Percentiles rank a stretch among this genome's conserved stretches.
These are phyloP conservation scores for Cyanoramphus novaezelandiae DNA, from an alignment of 2,113 vertebrate genomes.

Conservation along the genomic window DNA sequence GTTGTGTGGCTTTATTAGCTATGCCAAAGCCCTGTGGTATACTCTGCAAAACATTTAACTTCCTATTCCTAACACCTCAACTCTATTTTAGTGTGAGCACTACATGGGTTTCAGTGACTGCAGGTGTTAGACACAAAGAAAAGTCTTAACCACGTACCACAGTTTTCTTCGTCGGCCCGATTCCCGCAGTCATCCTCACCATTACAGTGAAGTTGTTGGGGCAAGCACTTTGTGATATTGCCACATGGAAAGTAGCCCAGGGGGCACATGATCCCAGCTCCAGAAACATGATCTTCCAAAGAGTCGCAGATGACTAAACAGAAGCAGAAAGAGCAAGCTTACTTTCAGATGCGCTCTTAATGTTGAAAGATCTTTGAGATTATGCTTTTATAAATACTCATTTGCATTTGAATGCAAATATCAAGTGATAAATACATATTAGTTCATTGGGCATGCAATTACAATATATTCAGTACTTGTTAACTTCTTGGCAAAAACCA, in stretches of 20 bases:
- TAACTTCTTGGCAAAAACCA: neutral
- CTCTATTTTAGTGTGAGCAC: neutral
- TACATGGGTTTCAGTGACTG: neutral
- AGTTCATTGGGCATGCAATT: neutral
- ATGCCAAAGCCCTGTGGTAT: neutral
- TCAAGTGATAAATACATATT: neutral
- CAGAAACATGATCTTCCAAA: constrained; percentile 73
- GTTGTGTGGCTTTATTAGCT: neutral
- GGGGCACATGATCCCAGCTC: constrained; percentile 70
- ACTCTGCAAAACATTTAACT: neutral
- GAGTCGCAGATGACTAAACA: constrained; percentile 63
- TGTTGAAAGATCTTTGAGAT: neutral
- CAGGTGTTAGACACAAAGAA: neutral
- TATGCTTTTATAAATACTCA: neutral
- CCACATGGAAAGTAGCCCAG: constrained; percentile 95
- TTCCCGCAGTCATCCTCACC: constrained; percentile 94
- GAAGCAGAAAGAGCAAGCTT: neutral
- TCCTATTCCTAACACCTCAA: neutral
- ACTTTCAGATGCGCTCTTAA: neutral
- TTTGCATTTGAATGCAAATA: neutral
- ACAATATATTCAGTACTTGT: neutral
- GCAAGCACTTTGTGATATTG: constrained; percentile 88
- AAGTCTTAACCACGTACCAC: constrained; percentile 79
- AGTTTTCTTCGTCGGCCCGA: constrained; percentile 89
- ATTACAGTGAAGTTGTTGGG: constrained; percentile 91